These are phyloP conservation scores for Heteromurus nitidus DNA, from an alignment of 2,888 invertebrate species.

Conservation along the genomic window DNA sequence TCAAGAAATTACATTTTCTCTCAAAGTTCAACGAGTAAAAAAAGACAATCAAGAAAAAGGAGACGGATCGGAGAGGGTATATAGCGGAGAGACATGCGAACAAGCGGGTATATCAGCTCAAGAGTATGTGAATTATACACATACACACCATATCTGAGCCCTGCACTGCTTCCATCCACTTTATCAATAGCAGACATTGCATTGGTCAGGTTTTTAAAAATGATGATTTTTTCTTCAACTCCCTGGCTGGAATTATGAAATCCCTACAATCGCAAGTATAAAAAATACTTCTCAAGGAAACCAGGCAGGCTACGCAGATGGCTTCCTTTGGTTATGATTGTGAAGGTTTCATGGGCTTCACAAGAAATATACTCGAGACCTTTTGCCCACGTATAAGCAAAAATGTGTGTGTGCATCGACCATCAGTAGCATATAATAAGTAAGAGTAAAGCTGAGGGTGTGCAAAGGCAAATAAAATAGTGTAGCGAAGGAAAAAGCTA, in stretches of 20 bases:
- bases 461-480: background rate
- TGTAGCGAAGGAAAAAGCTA: constrained; percentile 9
- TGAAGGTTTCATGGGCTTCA: constrained; percentile 51
- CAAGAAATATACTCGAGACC: constrained; percentile 34
- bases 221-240: constrained; percentile 12
- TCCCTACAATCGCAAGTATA: background rate
- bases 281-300: background rate
- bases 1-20: constrained; percentile 60
- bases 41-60: constrained; percentile 19
- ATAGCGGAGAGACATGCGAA: background rate
- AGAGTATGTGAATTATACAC: background rate
- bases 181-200: background rate
- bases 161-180: background rate
- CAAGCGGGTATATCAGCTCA: background rate
- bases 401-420: no score
- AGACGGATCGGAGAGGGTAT: no score
- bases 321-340: constrained; percentile 50
- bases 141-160: no score
- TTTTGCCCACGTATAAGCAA: constrained; percentile 31
- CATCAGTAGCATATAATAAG: no score
- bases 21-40: background rate
- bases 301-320: constrained; percentile 38
- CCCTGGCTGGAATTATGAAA: background rate
- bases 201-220: constrained; percentile 13
- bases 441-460: no score